Evolutionary conservation across 2,113 vertebrate genomes (phyloP), one percentile per base, ranked within the genome.

Genomic region (Paedocypris sp.): DNA sequence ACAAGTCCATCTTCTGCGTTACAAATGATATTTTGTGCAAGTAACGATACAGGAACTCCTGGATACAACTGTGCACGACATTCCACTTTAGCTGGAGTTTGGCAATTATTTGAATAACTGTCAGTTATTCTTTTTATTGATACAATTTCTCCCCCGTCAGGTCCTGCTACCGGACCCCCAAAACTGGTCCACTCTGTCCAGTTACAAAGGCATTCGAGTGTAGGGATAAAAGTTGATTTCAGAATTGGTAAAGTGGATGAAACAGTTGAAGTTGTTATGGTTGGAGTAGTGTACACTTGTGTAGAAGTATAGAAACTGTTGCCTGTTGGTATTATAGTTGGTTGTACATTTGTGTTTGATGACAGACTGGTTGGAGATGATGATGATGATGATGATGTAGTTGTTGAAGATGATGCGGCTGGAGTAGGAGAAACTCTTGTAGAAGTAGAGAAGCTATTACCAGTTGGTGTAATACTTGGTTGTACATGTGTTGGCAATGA

Each of bases 11-110:
- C 41, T 28, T 19, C 1, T 10, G 31, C 18, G 1, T 77, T 46
- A 1, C 74, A 0, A 6, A 13, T 50, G 2, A 71, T 31, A 33
- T 0, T 38, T 47, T 83, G 80, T 0, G 66, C 73, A 15, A 82
- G 18, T 6, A 69, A 22, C 12, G 53, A 42, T 0, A 64, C 15
- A 0, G 20, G 28, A 10, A 3, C 1, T 3, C 3, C 23, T 15
- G 60, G 54, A 19, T 62, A 58, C n/a, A 8, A 8, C 20, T 43
- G 51, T 22, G 68, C 58, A 39, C 59, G 60, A 5, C 66, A 68
- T 9, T 68, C 12, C 25, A 68, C 19, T 10, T 52, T 23, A 10
- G 8, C 22, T 59, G 32, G 31, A 3, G 13, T 16, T 19, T 8
- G 5, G 11, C 62, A 62, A 3, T 20, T 29, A 15, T 13, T 20